Percentiles rank a stretch among this genome's conserved stretches.
Conservation (phyloP, 2,888 invertebrate genomes). For the Campoletis raptor region DNA sequence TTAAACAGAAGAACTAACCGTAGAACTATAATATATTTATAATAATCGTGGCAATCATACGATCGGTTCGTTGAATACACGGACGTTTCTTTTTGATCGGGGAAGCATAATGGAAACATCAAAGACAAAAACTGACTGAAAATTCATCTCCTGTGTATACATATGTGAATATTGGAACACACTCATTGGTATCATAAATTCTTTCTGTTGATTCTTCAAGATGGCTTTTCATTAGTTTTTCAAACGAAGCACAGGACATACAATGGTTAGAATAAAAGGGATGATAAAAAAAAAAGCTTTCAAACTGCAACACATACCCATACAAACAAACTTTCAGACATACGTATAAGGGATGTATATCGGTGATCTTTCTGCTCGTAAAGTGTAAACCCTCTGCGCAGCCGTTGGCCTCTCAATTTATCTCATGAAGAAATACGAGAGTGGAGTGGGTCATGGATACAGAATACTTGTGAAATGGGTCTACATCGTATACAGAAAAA, state of each 20-base stretch:
- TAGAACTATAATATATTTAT: no score
- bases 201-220: background rate
- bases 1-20: no score
- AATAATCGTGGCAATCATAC: no score
- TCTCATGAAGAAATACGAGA: slow-evolving; percentile 46
- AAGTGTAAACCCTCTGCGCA: slow-evolving; percentile 10
- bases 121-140: no score
- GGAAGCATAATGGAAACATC: no score
- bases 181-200: background rate
- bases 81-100: no score
- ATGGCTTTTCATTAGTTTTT: no score
- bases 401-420: slow-evolving; percentile 40
- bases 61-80: no score
- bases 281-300: background rate
- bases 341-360: background rate
- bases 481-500: background rate
- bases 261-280: background rate
- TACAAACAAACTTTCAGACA: background rate
- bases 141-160: no score
- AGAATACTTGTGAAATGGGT: slow-evolving; percentile 30
- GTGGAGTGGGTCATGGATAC: slow-evolving; percentile 29
- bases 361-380: slow-evolving; percentile 43
- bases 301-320: background rate
- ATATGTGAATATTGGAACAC: no score
- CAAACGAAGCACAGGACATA: background rate